Evolutionary conservation across 92 coral and sea anemone species (phyloP), one percentile per base, ranked within the genome.

Genomic region (Palythoa grandis): DNA sequence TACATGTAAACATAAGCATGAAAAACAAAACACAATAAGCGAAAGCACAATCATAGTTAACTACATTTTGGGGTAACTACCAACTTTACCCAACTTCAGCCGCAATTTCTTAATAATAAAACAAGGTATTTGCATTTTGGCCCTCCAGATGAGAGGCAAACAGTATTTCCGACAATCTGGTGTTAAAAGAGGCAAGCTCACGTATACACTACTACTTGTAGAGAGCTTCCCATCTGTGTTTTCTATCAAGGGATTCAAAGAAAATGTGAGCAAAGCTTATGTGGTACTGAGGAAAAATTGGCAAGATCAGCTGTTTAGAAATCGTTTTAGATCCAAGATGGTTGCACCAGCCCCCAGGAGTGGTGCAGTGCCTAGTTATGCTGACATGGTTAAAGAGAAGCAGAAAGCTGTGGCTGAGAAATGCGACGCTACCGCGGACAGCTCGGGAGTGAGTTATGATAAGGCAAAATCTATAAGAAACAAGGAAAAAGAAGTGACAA

Each of bases 171-270:
- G 58, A 13, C 85, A 66, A 47, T 73, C 85, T 11, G 85, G 74
- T 47, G 85, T 80, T 20, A 80, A 80, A n/a, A 20, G 19, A 22
- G 85, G 85, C 13, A 80, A 63, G 40, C 74, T 80, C 16, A 65
- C 60, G 0, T 80, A 80, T 56, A 80, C 85, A 43, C 11, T 80
- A 40, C 72, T 80, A 23, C 85, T 80, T 12, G 74, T 80, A 53
- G 85, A 80, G 74, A 80, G 85, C 40, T 80, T 80, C 47, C 85
- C 85, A 19, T 80, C 85, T 52, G 70, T 80, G 47, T 80, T 80
- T 63, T 63, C 5, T 17, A 80, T 80, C 74, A 80, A 66, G 11
- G 85, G 73, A 22, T 80, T 40, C 63, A 63, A 63, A 17, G 58
- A 68, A 11, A 68, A 66, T 14, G 60, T 80, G 14, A 48, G 73